A percentile compares a stretch with the other conserved stretches of the same genome.
These are phyloP conservation scores for Aporophyla lueneburgensis DNA, from an alignment of 2,888 invertebrate species.

Conservation along the genomic window DNA sequence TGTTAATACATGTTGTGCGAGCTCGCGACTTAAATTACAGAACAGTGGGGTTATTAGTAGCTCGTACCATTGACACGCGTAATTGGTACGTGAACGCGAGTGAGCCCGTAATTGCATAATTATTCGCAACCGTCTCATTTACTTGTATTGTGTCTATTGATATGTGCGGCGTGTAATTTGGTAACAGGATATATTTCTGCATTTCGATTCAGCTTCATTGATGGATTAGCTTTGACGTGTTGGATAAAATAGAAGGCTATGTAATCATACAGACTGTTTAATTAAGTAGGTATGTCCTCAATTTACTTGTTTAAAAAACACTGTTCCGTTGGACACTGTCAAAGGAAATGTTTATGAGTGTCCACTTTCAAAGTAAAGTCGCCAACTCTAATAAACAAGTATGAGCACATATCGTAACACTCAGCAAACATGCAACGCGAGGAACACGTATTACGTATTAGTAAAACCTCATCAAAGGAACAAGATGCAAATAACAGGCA, in stretches of 20 bases:
- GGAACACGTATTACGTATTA: neutral
- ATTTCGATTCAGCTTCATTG: conserved; percentile 32
- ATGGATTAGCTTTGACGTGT: conserved; percentile 22
- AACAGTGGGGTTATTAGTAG: conserved; percentile 72
- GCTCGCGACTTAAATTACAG: conserved; percentile 69
- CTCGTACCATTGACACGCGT: conserved; percentile 68
- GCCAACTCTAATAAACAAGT: conserved; percentile 4
- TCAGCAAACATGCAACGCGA: conserved; percentile 24
- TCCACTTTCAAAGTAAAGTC: conserved; percentile 13
- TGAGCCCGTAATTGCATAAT: conserved; percentile 73
- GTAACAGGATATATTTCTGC: conserved; percentile 49
- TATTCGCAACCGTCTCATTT: conserved; percentile 65
- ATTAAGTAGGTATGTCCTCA: neutral
- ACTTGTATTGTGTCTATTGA: conserved; percentile 62
- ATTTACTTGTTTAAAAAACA: neutral
- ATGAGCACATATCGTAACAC: neutral
- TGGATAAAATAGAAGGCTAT: neutral
- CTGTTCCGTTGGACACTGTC: neutral
- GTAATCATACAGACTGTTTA: neutral
- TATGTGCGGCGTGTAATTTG: conserved; percentile 54
- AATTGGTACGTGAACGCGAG: conserved; percentile 71
- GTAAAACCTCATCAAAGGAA: conserved; percentile 38
- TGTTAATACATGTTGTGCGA: conserved; percentile 76
- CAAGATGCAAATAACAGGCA: conserved; percentile 62
- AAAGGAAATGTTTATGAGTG: neutral